These are phyloP conservation scores for Cisticola juncidis DNA, from an alignment of 2,113 vertebrate species.

Conservation along the genomic window DNA sequence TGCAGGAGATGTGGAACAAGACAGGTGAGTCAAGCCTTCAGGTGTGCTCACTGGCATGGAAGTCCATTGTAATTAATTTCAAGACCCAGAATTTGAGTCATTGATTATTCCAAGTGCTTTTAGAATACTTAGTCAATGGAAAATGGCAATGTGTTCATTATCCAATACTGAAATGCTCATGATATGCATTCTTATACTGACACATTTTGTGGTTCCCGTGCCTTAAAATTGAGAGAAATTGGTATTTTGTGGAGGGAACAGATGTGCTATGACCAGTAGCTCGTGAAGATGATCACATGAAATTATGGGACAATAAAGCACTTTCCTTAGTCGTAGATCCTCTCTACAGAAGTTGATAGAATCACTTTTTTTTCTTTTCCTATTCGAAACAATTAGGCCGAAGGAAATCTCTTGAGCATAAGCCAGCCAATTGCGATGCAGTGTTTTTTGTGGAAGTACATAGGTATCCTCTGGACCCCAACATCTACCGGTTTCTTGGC, in stretches of 20 bases:
- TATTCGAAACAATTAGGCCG: neutral
- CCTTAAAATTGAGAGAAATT: neutral
- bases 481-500: accelerated
- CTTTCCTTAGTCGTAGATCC: neutral
- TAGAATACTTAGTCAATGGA: neutral
- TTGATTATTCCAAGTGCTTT: neutral
- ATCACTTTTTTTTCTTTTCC: neutral
- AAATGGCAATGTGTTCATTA: accelerated
- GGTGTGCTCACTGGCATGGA: accelerated
- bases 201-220: accelerated
- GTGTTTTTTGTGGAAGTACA: accelerated
- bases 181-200: accelerated
- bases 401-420: accelerated
- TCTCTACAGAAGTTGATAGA: neutral
- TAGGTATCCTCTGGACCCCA: accelerated
- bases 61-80: neutral
- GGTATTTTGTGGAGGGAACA: too few relatives aligned
- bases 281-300: neutral
- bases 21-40: too few relatives aligned
- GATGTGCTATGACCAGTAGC: neutral
- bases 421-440: accelerated
- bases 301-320: accelerated
- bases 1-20: too few relatives aligned
- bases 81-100: neutral
- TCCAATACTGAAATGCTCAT: neutral